Evolutionary conservation across 2,113 vertebrate species (phyloP), one percentile per base, ranked within the genome.

Genomic region (Corynorhinus townsendii): DNA sequence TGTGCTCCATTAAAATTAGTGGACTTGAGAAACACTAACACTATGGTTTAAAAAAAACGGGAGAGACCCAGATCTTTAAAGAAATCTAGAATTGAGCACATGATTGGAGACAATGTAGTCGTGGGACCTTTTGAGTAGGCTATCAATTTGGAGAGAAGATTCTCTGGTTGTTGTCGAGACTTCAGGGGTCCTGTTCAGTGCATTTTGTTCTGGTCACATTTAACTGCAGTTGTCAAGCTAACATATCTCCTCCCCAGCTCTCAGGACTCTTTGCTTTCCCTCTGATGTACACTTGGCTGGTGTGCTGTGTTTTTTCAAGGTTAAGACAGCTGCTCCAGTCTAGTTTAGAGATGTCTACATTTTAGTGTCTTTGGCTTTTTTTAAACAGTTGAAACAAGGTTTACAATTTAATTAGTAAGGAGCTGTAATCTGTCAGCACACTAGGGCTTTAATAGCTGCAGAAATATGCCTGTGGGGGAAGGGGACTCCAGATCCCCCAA

Each of bases 231-330:
- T 43, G 0, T 96, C 76, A 93, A 35, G 35, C 59, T 56, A 73
- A 86, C 4, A 33, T 19, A 49, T 66, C 28, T 28, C 33, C 26
- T 68, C 38, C 35, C 12, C 56, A 30, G 43, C 30, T 89, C 87
- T 79, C 56, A 52, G 62, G 59, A 69, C 71, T 87, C 56, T 88
- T 54, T 56, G 82, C 79, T 83, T 79, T 76, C 49, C 30, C 19
- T 81, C 56, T 30, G 76, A 75, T 73, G 72, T 66, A 84, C 71
- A 89, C 59, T 95, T 93, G 86, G 40, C 47, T 85, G 47, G 69
- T 30, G 81, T 76, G 59, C 95, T 95, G 90, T 84, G 76, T 95
- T 94, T 82, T 87, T 92, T 95, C 95, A 93, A 87, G 64, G 84
- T 91, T 15, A 86, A 96, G 91, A 93, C 89, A 90, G 87, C 47